Percentiles rank a stretch among this genome's conserved stretches.
phyloP scores from a whole-genome alignment of 64 coral and sea anemone species.

The Pocillopora damicornis region DNA sequence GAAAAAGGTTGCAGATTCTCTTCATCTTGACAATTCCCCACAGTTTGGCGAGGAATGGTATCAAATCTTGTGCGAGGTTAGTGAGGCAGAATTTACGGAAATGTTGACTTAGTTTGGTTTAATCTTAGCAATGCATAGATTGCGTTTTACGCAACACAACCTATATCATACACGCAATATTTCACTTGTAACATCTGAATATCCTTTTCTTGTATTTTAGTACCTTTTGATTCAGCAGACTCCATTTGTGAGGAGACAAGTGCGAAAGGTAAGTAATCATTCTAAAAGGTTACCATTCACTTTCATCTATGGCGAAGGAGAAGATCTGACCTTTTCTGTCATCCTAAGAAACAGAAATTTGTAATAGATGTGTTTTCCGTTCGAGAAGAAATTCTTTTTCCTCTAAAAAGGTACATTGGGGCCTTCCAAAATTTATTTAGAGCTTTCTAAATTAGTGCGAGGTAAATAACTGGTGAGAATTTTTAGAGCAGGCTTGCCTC shows the following conservation, averaged over 20 bases:
- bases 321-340: not conserved
- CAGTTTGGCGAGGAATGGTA: slow-evolving; percentile 90
- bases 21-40: slow-evolving; percentile 58
- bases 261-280: slow-evolving; percentile 65
- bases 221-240: slow-evolving; percentile 98
- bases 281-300: not conserved
- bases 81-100: not conserved
- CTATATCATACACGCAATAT: not conserved
- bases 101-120: not conserved
- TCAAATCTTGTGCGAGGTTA: slow-evolving; percentile 84
- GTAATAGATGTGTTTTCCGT: too few species aligned
- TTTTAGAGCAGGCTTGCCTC: too few species aligned
- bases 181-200: too few species aligned
- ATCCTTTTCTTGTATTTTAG: slow-evolving; percentile 41
- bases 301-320: too few species aligned
- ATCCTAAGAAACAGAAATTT: too few species aligned
- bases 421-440: too few species aligned
- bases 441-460: too few species aligned
- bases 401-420: too few species aligned
- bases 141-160: too few species aligned
- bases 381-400: too few species aligned
- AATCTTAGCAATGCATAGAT: not conserved
- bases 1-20: slow-evolving; percentile 86
- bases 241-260: slow-evolving; percentile 93
- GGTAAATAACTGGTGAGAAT: too few species aligned